Evolutionary conservation across 1,140 invertebrate species (phyloP).

Genomic region (Drosophila jambulina): DNA sequence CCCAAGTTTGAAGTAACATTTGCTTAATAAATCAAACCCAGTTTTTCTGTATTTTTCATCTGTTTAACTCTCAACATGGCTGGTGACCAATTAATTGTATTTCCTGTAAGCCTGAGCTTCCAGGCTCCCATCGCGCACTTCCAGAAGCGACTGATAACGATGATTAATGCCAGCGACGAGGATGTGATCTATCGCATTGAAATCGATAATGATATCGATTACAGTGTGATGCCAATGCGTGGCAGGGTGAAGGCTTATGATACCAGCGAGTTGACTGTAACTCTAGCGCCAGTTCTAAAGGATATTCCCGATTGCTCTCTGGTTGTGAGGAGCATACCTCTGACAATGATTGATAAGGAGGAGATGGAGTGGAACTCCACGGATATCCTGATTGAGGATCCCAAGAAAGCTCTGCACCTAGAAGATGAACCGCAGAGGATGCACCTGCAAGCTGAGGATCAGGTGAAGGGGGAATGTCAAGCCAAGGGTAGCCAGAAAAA

Average conservation of each 20-base stretch:
- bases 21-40: neutral
- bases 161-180: constrained; percentile 37
- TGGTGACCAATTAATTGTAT: constrained; percentile 25
- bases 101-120: constrained; percentile 31
- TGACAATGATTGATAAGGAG: neutral
- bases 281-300: neutral
- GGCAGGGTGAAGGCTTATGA: constrained; percentile 21
- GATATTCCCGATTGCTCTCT: neutral
- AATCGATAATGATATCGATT: neutral
- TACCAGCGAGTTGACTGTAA: constrained; percentile 36
- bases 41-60: neutral
- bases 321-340: neutral
- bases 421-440: neutral
- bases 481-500: neutral
- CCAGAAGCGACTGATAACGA: constrained; percentile 40
- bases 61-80: neutral
- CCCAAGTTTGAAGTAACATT: neutral
- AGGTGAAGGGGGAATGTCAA: neutral
- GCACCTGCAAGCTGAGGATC: neutral
- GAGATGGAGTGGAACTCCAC: neutral
- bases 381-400: neutral
- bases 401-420: neutral
- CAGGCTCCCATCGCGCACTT: constrained; percentile 28
- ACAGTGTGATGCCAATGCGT: neutral
- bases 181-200: constrained; percentile 17